Evolutionary conservation across 2,797 vertebrate species (phyloP).

Genomic region (Diplodus puntazzo): DNA sequence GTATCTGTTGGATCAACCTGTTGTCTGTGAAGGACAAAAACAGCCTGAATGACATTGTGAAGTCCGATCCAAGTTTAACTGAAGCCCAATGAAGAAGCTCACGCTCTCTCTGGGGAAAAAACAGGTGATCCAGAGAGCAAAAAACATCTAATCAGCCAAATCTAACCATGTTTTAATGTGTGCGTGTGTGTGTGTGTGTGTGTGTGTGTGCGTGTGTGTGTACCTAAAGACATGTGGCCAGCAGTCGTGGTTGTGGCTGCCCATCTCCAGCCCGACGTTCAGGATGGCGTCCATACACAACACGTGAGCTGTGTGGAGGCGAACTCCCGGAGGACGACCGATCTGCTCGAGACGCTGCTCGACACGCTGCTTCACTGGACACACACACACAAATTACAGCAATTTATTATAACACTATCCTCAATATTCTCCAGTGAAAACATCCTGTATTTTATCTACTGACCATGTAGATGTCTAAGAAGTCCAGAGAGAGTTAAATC

Average conservation of each 20-base stretch:
- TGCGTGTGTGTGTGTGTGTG: slow-evolving; percentile 14
- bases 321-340: slow-evolving; percentile 90
- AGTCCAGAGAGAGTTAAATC: too few relatives aligned
- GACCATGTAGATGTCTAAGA: too few relatives aligned
- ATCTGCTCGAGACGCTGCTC: slow-evolving; percentile 97
- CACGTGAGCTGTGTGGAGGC: slow-evolving; percentile 95
- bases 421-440: too few relatives aligned
- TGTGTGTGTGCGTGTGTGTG: slow-evolving; percentile 5
- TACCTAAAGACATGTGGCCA: slow-evolving; percentile 99
- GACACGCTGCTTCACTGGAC: slow-evolving; percentile 92
- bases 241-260: slow-evolving; percentile 97
- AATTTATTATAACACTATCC: too few relatives aligned
- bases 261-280: slow-evolving; percentile 97
- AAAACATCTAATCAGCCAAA: too few relatives aligned
- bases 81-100: too few relatives aligned
- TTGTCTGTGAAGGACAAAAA: too few relatives aligned
- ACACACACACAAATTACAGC: slow-evolving; percentile 13
- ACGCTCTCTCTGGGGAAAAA: not conserved
- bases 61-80: too few relatives aligned
- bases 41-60: too few relatives aligned
- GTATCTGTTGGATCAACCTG: too few relatives aligned
- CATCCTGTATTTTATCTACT: too few relatives aligned
- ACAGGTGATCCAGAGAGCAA: not conserved
- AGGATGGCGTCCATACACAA: slow-evolving; percentile 98
- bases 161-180: not conserved